These are phyloP conservation scores for Petrophora chlorosata DNA, from an alignment of 2,888 invertebrate species.

Conservation along the genomic window DNA sequence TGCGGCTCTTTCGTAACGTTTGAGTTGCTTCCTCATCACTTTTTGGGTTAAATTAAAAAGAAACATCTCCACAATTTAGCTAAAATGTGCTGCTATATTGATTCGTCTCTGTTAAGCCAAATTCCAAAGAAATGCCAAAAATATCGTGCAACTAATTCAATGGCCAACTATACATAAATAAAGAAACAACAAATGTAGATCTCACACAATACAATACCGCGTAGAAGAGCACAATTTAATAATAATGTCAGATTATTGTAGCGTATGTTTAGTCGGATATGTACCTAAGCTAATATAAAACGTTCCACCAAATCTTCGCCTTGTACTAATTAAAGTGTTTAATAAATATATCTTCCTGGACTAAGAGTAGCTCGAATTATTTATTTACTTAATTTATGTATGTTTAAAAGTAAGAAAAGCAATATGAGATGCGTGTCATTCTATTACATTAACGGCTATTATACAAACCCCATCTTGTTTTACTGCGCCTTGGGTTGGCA, in stretches of 20 bases:
- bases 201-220: neutral
- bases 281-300: too few relatives aligned
- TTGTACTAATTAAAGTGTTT: neutral
- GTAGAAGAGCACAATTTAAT: neutral
- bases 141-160: conserved; percentile 11
- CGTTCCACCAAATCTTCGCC: neutral
- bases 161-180: neutral
- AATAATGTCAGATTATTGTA: too few relatives aligned
- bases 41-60: too few relatives aligned
- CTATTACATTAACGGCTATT: neutral
- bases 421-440: too few relatives aligned
- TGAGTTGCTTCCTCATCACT: too few relatives aligned
- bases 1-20: too few relatives aligned
- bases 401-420: neutral
- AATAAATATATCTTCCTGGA: neutral
- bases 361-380: neutral
- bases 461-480: neutral
- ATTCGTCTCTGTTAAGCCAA: conserved; percentile 11
- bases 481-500: neutral
- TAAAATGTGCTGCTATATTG: conserved; percentile 12
- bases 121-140: conserved; percentile 27
- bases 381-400: neutral
- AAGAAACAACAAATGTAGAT: neutral
- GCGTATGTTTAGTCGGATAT: too few relatives aligned
- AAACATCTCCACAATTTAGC: neutral